Base-by-base conservation (phyloP, 23 tunicate genomes). In the Trididemnum miniatum region DNA sequence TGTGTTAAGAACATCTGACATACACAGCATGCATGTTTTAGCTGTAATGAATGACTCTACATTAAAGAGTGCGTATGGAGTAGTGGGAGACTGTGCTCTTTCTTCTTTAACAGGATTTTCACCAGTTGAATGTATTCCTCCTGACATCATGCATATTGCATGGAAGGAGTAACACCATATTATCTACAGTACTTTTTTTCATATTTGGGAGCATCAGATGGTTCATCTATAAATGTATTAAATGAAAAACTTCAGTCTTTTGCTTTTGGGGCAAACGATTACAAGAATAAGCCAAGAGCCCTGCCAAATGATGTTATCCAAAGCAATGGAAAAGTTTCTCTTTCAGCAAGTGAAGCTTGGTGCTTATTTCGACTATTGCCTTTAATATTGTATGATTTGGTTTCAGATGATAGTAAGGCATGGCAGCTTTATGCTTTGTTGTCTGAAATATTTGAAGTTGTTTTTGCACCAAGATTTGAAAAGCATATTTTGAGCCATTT, bases 61-160 rank as follows among this genome's bases (percentile, higher is more conserved):
- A 2, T 72, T 71, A 12, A 18, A 40, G 50, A 1, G 44, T 71
- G 79, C 54, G 0, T 82, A 82, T 52, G 86, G 86, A 27, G 40
- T 82, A n/a, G 23, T 31, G 0, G 20, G 35, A 3, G 40, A 54
- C 12, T 71, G 79, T 71, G 30, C 79, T 31, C 35, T 82, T 31
- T 5, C 1, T 30, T 12, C 40, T 0, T 0, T 71, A 1, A 9
- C 25, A n/a, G 79, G 79, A 3, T 69, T 82, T 51, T 82, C 65
- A 7, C 12, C 84, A 29, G 84, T 65, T 33, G 36, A 31, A 4
- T 65, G 49, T 33, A 49, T 71, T 52, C 69, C 86, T 15, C 86
- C 69, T 33, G 86, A 82, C 69, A 28, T 82, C 2, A 80, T 82
- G 86, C 86, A 82, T 71, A 82, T 71, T 82, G 86, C 86, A 71